Conservation (phyloP, 2,888 invertebrate genomes). For the Lasioglossum marginatum region DNA sequence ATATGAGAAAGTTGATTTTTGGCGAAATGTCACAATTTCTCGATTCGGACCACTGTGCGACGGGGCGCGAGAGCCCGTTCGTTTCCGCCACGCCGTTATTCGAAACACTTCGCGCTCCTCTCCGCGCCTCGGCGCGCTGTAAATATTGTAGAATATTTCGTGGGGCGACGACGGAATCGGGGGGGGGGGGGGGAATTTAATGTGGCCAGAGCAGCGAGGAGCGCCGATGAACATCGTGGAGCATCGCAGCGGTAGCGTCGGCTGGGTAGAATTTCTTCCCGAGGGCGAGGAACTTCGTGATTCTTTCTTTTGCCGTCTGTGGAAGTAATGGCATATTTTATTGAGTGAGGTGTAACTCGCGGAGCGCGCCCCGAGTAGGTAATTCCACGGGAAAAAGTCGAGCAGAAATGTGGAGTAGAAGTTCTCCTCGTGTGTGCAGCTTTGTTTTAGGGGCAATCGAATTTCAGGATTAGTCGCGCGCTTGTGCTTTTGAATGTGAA, state of each 20-base stretch:
- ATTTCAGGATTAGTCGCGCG: not conserved
- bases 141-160: conserved; percentile 32
- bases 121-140: not conserved
- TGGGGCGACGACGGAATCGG: not conserved
- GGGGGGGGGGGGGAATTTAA: conserved; percentile 13
- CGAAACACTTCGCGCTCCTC: not conserved
- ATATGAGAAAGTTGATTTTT: too few species aligned
- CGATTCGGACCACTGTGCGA: too few species aligned
- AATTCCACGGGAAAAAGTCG: conserved; percentile 1
- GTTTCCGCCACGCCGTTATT: conserved; percentile 21
- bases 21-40: too few species aligned
- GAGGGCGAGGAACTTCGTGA: not conserved
- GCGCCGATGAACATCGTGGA: not conserved
- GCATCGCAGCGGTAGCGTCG: not conserved
- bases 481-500: not conserved
- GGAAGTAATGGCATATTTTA: conserved; percentile 14
- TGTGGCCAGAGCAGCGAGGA: conserved; percentile 6
- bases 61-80: conserved; percentile 9
- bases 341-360: conserved; percentile 13
- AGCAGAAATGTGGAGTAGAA: not conserved
- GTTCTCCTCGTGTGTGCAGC: not conserved
- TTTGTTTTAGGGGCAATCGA: not conserved
- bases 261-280: not conserved
- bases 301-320: conserved; percentile 7
- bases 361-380: not conserved